Evolutionary conservation across 1,140 invertebrate species (phyloP).

Genomic region (Drosophila pachea): DNA sequence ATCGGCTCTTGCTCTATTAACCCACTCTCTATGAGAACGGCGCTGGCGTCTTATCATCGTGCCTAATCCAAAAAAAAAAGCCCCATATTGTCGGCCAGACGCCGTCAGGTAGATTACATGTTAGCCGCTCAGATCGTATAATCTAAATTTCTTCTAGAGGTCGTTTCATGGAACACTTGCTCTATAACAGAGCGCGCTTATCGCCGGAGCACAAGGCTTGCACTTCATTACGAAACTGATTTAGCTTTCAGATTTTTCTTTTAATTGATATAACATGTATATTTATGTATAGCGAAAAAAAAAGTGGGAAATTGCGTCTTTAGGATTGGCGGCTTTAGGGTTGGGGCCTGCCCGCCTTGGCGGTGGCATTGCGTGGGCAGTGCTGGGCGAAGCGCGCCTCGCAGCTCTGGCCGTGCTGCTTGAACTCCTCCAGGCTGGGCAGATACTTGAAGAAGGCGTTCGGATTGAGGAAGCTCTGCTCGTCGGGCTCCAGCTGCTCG

Average conservation of each 20-base stretch:
- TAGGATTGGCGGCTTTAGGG: constrained; percentile 4
- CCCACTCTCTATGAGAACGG: too few species aligned
- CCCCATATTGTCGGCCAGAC: constrained; percentile 8
- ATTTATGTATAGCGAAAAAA: background rate
- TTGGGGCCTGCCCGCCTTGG: background rate
- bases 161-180: constrained; percentile 69
- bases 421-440: constrained; percentile 83
- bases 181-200: constrained; percentile 30
- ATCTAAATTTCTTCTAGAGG: constrained; percentile 50
- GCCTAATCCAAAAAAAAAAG: constrained; percentile 13
- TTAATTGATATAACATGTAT: too few species aligned
- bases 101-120: constrained; percentile 18
- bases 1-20: too few species aligned
- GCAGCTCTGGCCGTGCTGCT: constrained; percentile 82
- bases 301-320: background rate
- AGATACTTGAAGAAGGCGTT: constrained; percentile 81
- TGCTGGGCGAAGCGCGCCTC: constrained; percentile 82
- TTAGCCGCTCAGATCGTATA: constrained; percentile 23
- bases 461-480: constrained; percentile 68
- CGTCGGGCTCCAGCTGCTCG: constrained; percentile 39
- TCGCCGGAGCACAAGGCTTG: constrained; percentile 26
- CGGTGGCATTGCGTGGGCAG: constrained; percentile 50
- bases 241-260: too few species aligned
- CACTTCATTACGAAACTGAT: constrained; percentile 36
- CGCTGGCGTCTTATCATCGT: constrained; percentile 3